A percentile compares a stretch with the other conserved stretches of the same genome.
phyloP scores from a whole-genome alignment of 2,797 vertebrate genomes.

The Crypturellus tataupa region DNA sequence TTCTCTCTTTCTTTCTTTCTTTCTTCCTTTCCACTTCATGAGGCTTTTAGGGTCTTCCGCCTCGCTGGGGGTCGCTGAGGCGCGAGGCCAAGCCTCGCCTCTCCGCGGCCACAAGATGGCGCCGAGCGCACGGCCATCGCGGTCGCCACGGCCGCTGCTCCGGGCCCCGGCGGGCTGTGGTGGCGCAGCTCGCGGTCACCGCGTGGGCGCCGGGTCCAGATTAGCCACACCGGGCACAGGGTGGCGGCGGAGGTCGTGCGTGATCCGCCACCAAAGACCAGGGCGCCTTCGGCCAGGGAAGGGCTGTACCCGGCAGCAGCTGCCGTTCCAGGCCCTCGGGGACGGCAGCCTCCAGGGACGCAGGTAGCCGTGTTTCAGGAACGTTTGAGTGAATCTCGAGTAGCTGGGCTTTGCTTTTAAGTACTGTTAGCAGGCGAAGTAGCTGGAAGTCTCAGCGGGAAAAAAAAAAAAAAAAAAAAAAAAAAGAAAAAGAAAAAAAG shows the following conservation, averaged over 20 bases:
- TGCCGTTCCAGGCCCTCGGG: not conserved
- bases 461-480: too few relatives aligned
- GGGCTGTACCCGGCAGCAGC: too few relatives aligned
- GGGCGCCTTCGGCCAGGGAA: not conserved
- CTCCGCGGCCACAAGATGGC: slow-evolving; percentile 28
- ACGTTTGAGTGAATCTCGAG: not conserved
- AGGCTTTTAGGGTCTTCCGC: not conserved
- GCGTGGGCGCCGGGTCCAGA: not conserved
- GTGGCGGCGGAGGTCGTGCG: not conserved
- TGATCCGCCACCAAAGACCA: not conserved
- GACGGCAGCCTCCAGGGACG: not conserved
- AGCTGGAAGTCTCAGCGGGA: not conserved
- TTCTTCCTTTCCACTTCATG: not conserved
- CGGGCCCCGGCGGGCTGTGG: rapidly evolving
- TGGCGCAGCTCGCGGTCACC: rapidly evolving
- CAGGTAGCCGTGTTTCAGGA: not conserved
- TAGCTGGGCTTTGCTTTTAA: not conserved
- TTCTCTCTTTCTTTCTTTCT: not conserved
- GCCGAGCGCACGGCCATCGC: not conserved
- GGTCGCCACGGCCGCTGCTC: too few relatives aligned
- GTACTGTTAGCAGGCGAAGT: not conserved
- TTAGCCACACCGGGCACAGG: not conserved
- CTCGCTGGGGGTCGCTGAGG: rapidly evolving
- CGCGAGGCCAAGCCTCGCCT: too few relatives aligned
- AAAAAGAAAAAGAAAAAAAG: too few relatives aligned